Conservation (phyloP, 2,113 vertebrate species). For the Caranx melampygus region DNA sequence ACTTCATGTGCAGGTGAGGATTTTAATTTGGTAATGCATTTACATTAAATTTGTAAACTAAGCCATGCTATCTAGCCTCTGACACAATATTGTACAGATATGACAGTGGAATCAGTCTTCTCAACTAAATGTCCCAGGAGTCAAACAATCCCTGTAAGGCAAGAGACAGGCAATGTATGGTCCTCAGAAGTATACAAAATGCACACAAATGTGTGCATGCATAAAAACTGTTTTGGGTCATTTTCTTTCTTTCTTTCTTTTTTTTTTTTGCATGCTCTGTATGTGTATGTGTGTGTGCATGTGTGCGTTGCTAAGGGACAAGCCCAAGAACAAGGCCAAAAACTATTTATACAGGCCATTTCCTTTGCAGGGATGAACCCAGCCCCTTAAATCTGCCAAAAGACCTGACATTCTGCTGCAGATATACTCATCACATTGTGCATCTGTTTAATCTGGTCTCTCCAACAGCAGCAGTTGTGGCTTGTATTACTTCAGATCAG, state of each 20-base stretch:
- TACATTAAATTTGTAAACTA: not conserved
- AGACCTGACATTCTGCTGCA: conserved; percentile 11
- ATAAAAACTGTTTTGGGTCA: not conserved
- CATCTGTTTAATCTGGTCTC: conserved; percentile 39
- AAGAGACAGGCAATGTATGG: not conserved
- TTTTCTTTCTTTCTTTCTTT: not conserved
- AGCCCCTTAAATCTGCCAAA: conserved; percentile 35
- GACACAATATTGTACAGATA: not conserved
- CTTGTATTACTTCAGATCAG: conserved; percentile 1
- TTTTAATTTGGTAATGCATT: not conserved
- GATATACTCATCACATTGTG: conserved; percentile 7
- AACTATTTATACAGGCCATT: conserved; percentile 61
- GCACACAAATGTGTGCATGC: not conserved
- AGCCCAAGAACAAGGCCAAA: conserved; percentile 25
- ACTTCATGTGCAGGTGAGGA: not conserved
- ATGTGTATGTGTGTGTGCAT: conserved; percentile 8
- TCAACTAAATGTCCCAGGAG: not conserved
- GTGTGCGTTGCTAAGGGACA: conserved; percentile 44
- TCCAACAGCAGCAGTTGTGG: not conserved
- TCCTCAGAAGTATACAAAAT: not conserved
- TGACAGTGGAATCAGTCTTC: not conserved
- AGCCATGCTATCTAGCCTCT: not conserved
- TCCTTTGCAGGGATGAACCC: conserved; percentile 55
- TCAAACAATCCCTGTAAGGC: not conserved
- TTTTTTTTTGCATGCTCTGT: not conserved